These are phyloP conservation scores for Thecophora atra DNA, from an alignment of 2,888 invertebrate species.

Conservation along the genomic window DNA sequence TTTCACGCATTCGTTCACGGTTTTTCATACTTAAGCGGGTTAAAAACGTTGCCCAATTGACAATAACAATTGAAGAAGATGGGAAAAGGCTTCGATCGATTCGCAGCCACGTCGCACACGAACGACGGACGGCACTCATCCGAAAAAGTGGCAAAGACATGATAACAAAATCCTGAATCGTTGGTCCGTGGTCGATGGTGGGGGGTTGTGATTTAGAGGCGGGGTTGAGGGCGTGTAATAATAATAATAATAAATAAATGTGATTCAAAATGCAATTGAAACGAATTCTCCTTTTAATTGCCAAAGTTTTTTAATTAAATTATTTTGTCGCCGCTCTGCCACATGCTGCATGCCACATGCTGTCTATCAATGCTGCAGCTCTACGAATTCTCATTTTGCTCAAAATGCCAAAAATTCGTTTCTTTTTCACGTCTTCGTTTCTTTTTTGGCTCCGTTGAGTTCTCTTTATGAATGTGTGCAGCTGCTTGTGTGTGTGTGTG, in stretches of 20 bases:
- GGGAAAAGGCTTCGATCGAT: background rate
- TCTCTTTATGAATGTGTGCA: background rate
- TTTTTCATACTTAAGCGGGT: background rate
- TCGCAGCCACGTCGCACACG: background rate
- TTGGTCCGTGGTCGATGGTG: too few relatives aligned
- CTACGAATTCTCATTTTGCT: constrained; percentile 29
- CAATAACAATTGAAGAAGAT: background rate
- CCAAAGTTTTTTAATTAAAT: constrained; percentile 51
- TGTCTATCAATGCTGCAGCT: background rate
- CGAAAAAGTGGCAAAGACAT: too few relatives aligned
- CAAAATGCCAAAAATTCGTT: constrained; percentile 22
- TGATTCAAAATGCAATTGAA: too few relatives aligned
- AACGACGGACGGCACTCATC: background rate
- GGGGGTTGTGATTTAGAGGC: too few relatives aligned
- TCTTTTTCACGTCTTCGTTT: background rate
- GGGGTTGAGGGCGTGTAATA: background rate
- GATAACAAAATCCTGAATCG: too few relatives aligned
- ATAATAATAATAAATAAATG: constrained; percentile 17
- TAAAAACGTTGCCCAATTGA: background rate
- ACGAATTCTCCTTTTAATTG: constrained; percentile 47
- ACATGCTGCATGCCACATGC: background rate
- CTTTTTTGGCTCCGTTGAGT: background rate
- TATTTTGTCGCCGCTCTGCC: constrained; percentile 31
- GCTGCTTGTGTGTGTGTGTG: background rate
- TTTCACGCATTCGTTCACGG: background rate